Percentiles rank a stretch among this genome's conserved stretches.
phyloP scores from a whole-genome alignment of 2,888 invertebrate genomes.

The Torymus tubicola region DNA sequence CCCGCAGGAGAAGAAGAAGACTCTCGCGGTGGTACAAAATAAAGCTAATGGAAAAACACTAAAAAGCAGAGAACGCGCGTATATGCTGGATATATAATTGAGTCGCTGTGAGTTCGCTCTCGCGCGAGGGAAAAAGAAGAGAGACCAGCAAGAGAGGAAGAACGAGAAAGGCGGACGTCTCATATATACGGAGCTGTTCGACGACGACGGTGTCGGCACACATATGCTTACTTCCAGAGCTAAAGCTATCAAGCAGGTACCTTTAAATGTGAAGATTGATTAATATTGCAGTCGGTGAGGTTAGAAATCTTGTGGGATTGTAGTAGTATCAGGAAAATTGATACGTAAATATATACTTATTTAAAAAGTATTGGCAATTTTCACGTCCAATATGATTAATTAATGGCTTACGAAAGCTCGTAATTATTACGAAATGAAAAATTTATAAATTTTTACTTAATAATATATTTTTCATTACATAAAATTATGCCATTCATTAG shows the following conservation, averaged over 20 bases:
- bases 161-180: not conserved
- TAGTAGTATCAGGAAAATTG: not conserved
- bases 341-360: too few relatives aligned
- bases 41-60: constrained; percentile 2
- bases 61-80: not conserved
- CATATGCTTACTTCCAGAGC: constrained; percentile 8
- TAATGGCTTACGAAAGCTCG: too few relatives aligned
- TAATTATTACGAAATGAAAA: too few relatives aligned
- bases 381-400: too few relatives aligned
- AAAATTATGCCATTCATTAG: too few relatives aligned
- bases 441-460: too few relatives aligned
- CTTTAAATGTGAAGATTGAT: constrained; percentile 25
- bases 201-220: not conserved
- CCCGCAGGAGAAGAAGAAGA: not conserved
- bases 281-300: constrained; percentile 25
- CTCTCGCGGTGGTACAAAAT: not conserved
- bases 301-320: constrained; percentile 23
- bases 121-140: too few relatives aligned
- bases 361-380: too few relatives aligned
- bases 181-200: not conserved
- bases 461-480: too few relatives aligned
- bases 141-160: not conserved
- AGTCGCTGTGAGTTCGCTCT: not conserved
- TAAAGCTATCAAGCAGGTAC: constrained; percentile 21
- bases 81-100: not conserved